Evolutionary conservation across 2,797 vertebrate species (phyloP).

Genomic region (Taenioides sp.): DNA sequence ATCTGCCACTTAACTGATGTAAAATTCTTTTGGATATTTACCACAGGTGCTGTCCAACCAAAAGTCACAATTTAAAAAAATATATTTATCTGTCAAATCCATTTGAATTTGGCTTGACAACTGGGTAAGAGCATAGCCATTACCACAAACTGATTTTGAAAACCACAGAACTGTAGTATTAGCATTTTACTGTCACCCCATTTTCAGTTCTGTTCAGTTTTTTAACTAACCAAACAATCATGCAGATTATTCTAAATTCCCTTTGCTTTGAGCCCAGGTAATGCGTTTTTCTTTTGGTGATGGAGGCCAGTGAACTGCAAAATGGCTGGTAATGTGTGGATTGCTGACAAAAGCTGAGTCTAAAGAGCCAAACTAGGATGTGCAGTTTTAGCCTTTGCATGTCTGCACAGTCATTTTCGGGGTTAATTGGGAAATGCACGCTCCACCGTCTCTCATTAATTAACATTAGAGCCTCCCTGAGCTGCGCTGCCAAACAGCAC

Average conservation of each 20-base stretch:
- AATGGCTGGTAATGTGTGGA: slow-evolving; percentile 22
- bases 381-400: slow-evolving; percentile 33
- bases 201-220: slow-evolving; percentile 53
- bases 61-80: too few species aligned
- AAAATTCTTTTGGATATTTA: too few species aligned
- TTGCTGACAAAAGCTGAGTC: slow-evolving; percentile 10
- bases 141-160: background rate
- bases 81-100: background rate
- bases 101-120: background rate
- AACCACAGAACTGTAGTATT: slow-evolving; percentile 1
- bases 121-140: background rate
- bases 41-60: too few species aligned
- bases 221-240: slow-evolving; percentile 53
- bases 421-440: slow-evolving; percentile 65
- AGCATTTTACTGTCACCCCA: slow-evolving; percentile 18
- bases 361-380: slow-evolving; percentile 28
- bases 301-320: slow-evolving; percentile 35
- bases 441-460: slow-evolving; percentile 62
- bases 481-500: slow-evolving; percentile 35
- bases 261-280: slow-evolving; percentile 25
- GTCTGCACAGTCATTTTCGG: slow-evolving; percentile 43
- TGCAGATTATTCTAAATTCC: slow-evolving; percentile 42
- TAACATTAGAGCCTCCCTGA: slow-evolving; percentile 61
- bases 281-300: slow-evolving; percentile 3
- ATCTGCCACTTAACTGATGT: too few species aligned